These are phyloP conservation scores for Lanius collurio DNA, from an alignment of 2,113 vertebrate species.

Conservation along the genomic window DNA sequence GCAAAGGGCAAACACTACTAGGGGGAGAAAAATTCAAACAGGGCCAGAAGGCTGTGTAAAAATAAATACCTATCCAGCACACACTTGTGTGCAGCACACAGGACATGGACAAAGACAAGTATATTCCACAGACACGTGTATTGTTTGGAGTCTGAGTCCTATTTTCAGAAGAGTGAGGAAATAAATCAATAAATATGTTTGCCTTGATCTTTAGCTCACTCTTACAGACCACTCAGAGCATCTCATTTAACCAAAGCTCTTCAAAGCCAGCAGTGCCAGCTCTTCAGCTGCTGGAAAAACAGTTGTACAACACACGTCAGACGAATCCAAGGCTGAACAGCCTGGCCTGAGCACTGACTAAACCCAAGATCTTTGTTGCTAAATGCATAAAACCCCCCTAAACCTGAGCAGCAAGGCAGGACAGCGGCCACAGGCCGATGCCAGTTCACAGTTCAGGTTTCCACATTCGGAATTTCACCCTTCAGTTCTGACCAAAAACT, in stretches of 20 bases:
- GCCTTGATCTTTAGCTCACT: constrained; percentile 14
- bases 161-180: background rate
- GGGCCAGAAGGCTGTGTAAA: background rate
- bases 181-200: background rate
- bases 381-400: background rate
- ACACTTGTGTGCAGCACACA: background rate
- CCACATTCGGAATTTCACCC: background rate
- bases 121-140: background rate
- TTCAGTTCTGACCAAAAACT: constrained; percentile 21
- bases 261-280: background rate
- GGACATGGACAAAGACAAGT: background rate
- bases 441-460: background rate
- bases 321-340: background rate
- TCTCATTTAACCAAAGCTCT: background rate
- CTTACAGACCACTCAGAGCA: background rate
- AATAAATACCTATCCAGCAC: background rate
- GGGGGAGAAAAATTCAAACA: background rate
- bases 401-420: background rate
- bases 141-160: background rate
- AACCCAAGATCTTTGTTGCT: background rate
- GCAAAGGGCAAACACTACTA: background rate
- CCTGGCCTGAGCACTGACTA: background rate
- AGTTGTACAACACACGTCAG: background rate
- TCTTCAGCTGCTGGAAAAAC: background rate
- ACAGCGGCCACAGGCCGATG: background rate